Conservation (phyloP, 2,797 vertebrate species). For the Pangasius mekongensis region DNA sequence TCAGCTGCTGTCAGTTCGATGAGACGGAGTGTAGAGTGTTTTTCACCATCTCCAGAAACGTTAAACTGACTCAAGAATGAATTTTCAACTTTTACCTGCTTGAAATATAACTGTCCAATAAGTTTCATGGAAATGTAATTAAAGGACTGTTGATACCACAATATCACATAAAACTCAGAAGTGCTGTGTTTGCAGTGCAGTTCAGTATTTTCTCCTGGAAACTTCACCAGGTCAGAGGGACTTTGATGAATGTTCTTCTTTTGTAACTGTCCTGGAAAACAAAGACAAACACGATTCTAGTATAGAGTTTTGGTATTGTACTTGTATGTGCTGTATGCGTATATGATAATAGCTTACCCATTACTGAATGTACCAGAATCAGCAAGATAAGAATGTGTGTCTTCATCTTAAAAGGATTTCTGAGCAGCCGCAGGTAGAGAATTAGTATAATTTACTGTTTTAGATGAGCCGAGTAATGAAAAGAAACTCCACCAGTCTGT, state of each 20-base stretch:
- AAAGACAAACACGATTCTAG: not conserved
- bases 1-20: slow-evolving; percentile 17
- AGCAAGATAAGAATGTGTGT: not conserved
- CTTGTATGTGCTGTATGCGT: not conserved
- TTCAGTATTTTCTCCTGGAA: not conserved
- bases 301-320: not conserved
- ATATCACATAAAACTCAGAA: slow-evolving; percentile 14
- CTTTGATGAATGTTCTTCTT: slow-evolving; percentile 37
- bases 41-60: slow-evolving; percentile 24
- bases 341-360: not conserved
- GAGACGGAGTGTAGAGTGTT: slow-evolving; percentile 15
- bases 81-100: not conserved
- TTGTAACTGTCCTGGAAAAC: slow-evolving; percentile 29
- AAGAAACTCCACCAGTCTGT: not conserved
- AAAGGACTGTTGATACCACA: slow-evolving; percentile 42
- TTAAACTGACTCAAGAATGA: not conserved
- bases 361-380: not conserved
- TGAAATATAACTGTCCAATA: slow-evolving; percentile 26
- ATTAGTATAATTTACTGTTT: not conserved
- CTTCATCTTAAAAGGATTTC: not conserved
- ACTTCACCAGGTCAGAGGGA: slow-evolving; percentile 26
- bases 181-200: slow-evolving; percentile 22
- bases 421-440: not conserved
- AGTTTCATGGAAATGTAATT: slow-evolving; percentile 16
- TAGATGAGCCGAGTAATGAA: not conserved